Conservation (phyloP, 2,888 invertebrate genomes). For the Standfussiana lucernea region DNA sequence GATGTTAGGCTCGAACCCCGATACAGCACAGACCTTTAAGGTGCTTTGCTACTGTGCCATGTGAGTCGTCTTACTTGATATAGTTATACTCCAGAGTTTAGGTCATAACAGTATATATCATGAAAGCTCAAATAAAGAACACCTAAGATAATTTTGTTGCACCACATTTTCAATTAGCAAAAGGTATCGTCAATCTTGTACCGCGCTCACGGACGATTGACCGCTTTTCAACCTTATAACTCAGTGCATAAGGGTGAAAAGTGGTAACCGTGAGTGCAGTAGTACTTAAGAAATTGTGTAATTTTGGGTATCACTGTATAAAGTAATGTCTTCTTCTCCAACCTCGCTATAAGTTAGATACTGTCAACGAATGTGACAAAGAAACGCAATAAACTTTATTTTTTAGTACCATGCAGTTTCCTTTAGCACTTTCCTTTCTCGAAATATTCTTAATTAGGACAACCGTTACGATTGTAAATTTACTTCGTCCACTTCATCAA, state of each 20-base stretch:
- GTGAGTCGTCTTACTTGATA: slow-evolving; percentile 4
- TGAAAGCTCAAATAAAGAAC: background rate
- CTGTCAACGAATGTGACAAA: slow-evolving; percentile 12
- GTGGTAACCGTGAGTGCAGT: no score
- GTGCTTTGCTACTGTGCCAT: slow-evolving; percentile 11
- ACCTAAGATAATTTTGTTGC: background rate
- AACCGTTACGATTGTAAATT: slow-evolving; percentile 37
- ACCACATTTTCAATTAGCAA: background rate
- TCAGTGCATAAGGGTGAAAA: no score
- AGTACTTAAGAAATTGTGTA: background rate
- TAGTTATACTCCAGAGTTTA: background rate
- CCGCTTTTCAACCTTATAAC: no score
- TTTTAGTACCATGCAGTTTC: slow-evolving; percentile 25
- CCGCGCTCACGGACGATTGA: no score
- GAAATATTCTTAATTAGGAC: background rate
- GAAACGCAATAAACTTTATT: slow-evolving; percentile 40
- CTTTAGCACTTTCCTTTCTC: background rate
- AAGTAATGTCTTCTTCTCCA: slow-evolving; percentile 1
- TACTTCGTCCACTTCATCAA: slow-evolving; percentile 7
- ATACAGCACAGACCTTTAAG: background rate
- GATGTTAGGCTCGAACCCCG: background rate
- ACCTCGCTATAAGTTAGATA: slow-evolving; percentile 11
- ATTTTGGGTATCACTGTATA: slow-evolving; percentile 7
- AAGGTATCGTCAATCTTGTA: background rate
- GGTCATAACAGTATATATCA: background rate